Conservation (phyloP, 2,113 vertebrate species). For the Cyphomyrus discorhynchus region DNA sequence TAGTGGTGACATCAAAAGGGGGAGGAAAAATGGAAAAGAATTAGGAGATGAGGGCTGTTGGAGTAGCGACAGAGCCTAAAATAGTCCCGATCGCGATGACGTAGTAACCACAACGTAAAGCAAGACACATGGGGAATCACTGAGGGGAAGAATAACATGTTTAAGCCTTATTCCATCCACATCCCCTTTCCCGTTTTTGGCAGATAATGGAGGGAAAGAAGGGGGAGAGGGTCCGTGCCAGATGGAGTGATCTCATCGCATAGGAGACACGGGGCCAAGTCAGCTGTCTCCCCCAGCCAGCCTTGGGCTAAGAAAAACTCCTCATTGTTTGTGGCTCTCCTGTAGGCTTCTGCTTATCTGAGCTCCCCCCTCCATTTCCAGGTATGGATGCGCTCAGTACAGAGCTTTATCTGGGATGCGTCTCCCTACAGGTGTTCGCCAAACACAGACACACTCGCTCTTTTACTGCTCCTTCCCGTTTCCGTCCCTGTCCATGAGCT, state of each 20-base stretch:
- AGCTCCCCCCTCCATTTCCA: background rate
- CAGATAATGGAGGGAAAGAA: background rate
- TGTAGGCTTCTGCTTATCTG: background rate
- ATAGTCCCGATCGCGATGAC: constrained; percentile 9
- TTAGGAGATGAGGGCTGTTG: background rate
- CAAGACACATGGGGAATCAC: background rate
- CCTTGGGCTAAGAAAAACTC: background rate
- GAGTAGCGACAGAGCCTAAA: background rate
- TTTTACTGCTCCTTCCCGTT: background rate
- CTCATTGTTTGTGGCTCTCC: background rate
- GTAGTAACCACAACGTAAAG: background rate
- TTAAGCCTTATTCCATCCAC: background rate
- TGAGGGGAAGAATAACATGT: background rate
- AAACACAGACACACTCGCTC: no score
- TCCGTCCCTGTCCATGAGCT: background rate
- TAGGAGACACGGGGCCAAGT: background rate
- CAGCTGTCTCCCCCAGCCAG: background rate
- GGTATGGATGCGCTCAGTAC: background rate
- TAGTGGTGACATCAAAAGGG: constrained; percentile 17
- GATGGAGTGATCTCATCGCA: background rate
- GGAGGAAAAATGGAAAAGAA: background rate
- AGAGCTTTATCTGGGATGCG: background rate
- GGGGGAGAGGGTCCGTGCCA: background rate
- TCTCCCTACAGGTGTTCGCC: background rate
- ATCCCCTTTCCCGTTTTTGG: background rate